phyloP scores from a whole-genome alignment of 2,888 invertebrate species.

The Eupithecia subfuscata region DNA sequence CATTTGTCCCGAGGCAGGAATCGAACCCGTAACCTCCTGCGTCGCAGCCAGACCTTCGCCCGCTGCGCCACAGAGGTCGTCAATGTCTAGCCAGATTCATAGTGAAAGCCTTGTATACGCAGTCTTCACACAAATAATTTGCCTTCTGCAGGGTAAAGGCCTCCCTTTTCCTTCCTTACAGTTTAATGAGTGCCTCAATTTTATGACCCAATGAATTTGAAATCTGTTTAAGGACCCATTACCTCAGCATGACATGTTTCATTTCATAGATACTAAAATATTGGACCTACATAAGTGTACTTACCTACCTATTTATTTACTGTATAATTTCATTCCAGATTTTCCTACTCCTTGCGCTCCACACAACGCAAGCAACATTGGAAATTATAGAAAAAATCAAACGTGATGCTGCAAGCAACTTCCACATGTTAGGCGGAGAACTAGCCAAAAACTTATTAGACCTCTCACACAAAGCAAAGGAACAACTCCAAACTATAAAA shows the following conservation, averaged over 20 bases:
- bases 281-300: background rate
- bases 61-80: too few species aligned
- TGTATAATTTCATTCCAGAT: conserved; percentile 52
- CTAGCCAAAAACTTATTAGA: conserved; percentile 56
- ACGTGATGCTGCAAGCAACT: conserved; percentile 57
- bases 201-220: too few species aligned
- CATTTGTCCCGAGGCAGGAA: too few species aligned
- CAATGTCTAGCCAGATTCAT: background rate
- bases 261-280: background rate
- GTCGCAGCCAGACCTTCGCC: too few species aligned
- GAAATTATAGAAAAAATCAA: conserved; percentile 52
- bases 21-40: too few species aligned
- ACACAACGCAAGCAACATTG: conserved; percentile 59
- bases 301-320: too few species aligned
- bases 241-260: background rate
- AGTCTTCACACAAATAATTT: background rate
- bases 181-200: background rate
- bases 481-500: conserved; percentile 48
- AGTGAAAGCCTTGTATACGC: background rate
- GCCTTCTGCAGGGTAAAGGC: background rate
- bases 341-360: conserved; percentile 56
- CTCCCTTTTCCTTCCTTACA: background rate
- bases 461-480: conserved; percentile 51
- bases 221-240: too few species aligned
- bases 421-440: conserved; percentile 48